phyloP scores from a whole-genome alignment of 2,797 vertebrate genomes.

The Smutsia gigantea region DNA sequence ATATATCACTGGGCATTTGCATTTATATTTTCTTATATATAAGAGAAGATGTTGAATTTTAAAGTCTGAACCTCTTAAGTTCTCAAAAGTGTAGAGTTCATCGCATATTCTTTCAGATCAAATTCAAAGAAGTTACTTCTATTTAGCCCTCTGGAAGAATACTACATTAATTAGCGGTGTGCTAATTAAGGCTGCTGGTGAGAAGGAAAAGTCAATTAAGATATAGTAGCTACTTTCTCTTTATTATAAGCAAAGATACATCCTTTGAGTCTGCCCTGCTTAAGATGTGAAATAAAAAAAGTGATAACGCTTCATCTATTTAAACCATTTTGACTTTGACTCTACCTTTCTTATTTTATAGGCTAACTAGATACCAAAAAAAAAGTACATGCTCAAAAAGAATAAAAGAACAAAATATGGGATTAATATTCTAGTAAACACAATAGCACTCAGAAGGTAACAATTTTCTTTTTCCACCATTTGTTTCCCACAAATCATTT shows the following conservation, averaged over 20 bases:
- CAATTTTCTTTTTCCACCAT: background rate
- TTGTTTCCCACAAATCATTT: background rate
- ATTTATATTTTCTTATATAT: background rate
- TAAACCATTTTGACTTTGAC: background rate
- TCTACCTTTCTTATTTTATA: background rate
- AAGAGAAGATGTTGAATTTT: slow-evolving; percentile 46
- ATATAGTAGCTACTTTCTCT: slow-evolving; percentile 45
- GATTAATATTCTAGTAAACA: background rate
- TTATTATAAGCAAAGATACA: slow-evolving; percentile 12
- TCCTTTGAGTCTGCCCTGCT: background rate
- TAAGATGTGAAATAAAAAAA: slow-evolving; percentile 17
- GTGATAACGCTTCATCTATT: background rate
- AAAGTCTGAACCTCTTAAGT: slow-evolving; percentile 20
- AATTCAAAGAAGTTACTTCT: slow-evolving; percentile 63
- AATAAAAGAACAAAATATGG: background rate
- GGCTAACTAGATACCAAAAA: background rate
- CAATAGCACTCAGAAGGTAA: background rate
- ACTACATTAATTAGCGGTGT: slow-evolving; percentile 47
- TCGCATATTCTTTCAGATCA: slow-evolving; percentile 37
- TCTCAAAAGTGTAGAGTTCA: background rate
- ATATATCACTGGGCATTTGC: background rate
- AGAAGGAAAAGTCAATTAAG: slow-evolving; percentile 64
- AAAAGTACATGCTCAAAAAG: background rate
- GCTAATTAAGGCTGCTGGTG: slow-evolving; percentile 50
- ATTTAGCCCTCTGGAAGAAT: slow-evolving; percentile 53